phyloP scores from a whole-genome alignment of 1,140 invertebrate genomes.

The Zaprionus inermis region DNA sequence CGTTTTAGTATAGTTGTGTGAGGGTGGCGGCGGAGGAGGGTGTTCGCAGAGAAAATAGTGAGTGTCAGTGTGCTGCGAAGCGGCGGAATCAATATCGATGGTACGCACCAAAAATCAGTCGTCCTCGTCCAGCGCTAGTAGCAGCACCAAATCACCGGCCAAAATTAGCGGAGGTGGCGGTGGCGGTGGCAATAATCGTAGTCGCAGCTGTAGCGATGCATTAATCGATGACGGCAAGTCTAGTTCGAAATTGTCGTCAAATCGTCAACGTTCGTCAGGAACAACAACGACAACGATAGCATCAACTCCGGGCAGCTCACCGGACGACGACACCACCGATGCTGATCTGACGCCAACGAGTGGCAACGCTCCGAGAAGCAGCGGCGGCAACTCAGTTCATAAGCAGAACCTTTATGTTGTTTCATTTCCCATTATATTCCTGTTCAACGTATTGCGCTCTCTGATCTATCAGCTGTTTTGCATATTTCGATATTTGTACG shows the following conservation, averaged over 20 bases:
- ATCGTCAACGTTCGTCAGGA: constrained; percentile 55
- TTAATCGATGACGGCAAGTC: constrained; percentile 69
- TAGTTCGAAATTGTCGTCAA: constrained; percentile 61
- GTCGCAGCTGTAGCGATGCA: constrained; percentile 69
- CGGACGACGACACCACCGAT: constrained; percentile 77
- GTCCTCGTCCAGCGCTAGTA: constrained; percentile 79
- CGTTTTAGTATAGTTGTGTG: constrained; percentile 27
- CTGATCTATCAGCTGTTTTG: constrained; percentile 93
- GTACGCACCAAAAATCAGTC: constrained; percentile 83
- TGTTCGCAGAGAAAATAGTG: constrained; percentile 13
- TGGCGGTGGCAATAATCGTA: constrained; percentile 59
- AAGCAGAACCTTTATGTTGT: constrained; percentile 93
- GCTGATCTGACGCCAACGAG: constrained; percentile 73
- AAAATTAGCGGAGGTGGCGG: constrained; percentile 50
- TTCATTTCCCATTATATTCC: constrained; percentile 92
- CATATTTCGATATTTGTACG: constrained; percentile 93
- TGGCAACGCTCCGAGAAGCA: constrained; percentile 55
- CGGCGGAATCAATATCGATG: constrained; percentile 78
- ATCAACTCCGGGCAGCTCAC: constrained; percentile 68
- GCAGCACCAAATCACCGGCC: constrained; percentile 79
- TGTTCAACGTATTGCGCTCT: constrained; percentile 92
- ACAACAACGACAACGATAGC: constrained; percentile 28
- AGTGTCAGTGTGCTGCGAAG: constrained; percentile 45
- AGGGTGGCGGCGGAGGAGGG: constrained; percentile 25
- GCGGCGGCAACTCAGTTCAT: constrained; percentile 87